phyloP scores from a whole-genome alignment of 2,797 vertebrate species.

The Eulemur albifrons region DNA sequence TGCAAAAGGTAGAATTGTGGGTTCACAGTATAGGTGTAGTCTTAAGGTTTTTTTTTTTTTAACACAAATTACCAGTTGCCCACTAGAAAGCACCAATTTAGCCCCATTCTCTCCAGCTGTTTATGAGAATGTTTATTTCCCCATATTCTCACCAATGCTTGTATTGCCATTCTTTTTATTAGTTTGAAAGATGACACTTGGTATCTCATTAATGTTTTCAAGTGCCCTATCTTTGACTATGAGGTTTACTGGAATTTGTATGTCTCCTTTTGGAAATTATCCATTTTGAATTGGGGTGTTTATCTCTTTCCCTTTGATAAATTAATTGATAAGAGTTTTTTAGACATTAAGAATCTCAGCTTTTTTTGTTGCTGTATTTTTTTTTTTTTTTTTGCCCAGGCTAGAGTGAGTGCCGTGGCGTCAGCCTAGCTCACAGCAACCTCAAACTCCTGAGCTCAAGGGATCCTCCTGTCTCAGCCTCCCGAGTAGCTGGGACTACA shows the following conservation, averaged over 20 bases:
- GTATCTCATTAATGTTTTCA: slow-evolving; percentile 20
- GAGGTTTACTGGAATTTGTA: not conserved
- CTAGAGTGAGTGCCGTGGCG: too few species aligned
- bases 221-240: not conserved
- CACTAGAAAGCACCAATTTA: not conserved
- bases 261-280: not conserved
- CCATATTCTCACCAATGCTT: not conserved
- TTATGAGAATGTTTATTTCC: not conserved
- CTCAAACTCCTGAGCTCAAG: too few species aligned
- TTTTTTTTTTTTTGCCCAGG: too few species aligned
- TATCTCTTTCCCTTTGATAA: not conserved
- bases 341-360: not conserved
- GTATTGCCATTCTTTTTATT: not conserved
- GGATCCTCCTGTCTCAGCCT: too few species aligned
- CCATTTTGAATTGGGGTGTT: not conserved
- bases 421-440: too few species aligned
- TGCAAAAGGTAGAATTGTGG: not conserved
- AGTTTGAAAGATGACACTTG: not conserved
- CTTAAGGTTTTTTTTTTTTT: not conserved
- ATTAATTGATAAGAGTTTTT: not conserved
- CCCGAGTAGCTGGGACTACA: too few species aligned
- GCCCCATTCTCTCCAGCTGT: not conserved
- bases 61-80: not conserved
- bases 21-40: not conserved
- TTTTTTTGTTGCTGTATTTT: not conserved